Conservation (phyloP, 2,888 invertebrate genomes). For the Coenonympha arcania region DNA sequence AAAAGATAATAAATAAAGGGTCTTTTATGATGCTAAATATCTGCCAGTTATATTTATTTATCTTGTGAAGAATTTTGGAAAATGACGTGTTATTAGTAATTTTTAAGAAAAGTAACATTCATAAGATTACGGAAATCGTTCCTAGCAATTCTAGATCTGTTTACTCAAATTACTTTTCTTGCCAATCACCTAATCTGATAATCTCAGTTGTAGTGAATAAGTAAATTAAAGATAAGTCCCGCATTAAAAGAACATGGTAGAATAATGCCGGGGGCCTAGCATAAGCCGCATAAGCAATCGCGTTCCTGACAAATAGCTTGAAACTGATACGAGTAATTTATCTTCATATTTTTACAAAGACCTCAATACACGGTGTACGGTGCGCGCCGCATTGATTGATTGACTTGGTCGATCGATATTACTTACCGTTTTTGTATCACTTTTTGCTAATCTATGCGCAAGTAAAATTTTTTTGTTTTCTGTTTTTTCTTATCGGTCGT, state of each 20-base stretch:
- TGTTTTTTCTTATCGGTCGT: neutral
- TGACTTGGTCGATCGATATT: neutral
- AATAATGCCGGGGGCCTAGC: neutral
- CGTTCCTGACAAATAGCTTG: conserved; percentile 5
- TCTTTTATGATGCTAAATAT: no score
- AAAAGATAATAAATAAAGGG: no score
- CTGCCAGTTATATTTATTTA: no score
- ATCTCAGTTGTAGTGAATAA: no score
- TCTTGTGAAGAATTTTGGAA: no score
- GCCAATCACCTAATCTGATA: no score
- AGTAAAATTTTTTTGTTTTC: neutral
- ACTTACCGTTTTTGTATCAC: neutral
- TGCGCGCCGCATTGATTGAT: conserved; percentile 1
- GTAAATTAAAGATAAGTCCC: neutral
- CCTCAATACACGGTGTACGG: neutral
- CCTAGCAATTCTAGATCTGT: no score
- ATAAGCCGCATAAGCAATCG: no score
- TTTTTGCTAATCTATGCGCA: neutral
- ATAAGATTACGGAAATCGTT: no score
- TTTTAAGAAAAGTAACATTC: no score
- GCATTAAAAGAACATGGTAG: neutral
- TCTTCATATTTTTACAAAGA: conserved; percentile 8
- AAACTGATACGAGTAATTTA: conserved; percentile 4
- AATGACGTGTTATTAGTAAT: no score
- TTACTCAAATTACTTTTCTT: no score